Conservation (phyloP, 2,113 vertebrate species). For the Nyctereutes procyonoides region DNA sequence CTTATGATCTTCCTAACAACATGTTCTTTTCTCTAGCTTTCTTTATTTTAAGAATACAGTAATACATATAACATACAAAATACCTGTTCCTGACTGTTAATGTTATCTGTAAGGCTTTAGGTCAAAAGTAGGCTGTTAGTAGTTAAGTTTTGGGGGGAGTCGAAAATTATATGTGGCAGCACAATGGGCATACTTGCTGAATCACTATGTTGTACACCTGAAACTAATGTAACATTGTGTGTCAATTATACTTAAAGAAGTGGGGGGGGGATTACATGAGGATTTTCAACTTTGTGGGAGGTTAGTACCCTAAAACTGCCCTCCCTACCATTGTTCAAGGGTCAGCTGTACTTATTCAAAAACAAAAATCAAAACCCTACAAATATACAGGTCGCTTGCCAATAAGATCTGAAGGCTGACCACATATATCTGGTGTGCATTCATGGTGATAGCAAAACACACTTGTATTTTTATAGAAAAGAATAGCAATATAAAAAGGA, state of each 20-base stretch:
- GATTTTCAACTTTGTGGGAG: neutral
- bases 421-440: neutral
- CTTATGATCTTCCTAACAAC: neutral
- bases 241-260: neutral
- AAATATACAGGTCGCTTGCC: neutral
- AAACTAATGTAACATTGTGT: neutral
- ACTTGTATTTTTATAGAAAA: neutral
- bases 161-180: neutral
- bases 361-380: slow-evolving; percentile 46
- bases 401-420: neutral
- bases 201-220: neutral
- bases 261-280: neutral
- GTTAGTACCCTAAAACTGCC: neutral
- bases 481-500: neutral
- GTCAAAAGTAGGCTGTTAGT: neutral
- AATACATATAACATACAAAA: neutral
- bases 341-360: slow-evolving; percentile 23
- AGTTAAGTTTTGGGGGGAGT: neutral
- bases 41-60: neutral
- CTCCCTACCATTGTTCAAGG: neutral
- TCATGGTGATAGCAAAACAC: neutral
- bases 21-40: neutral
- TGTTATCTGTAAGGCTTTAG: neutral
- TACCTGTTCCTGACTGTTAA: neutral
- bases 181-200: neutral